Conservation (phyloP, 1,140 invertebrate species). For the Macrocentrus cingulum region DNA sequence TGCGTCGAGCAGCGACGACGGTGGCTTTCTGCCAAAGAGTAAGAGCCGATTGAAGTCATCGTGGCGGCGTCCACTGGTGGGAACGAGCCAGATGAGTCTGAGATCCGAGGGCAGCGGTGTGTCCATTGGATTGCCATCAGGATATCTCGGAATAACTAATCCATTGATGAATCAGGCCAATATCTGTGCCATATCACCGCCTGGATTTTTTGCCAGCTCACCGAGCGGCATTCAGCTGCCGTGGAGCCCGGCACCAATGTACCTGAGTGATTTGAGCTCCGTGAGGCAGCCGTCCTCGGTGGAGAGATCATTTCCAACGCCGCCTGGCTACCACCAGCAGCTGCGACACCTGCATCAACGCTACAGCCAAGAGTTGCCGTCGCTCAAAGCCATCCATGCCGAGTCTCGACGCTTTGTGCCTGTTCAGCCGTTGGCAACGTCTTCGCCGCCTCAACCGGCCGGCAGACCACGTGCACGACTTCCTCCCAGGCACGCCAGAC, state of each 20-base stretch:
- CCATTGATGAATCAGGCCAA: conserved; percentile 36
- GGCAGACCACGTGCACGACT: conserved; percentile 60
- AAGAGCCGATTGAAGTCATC: conserved; percentile 63
- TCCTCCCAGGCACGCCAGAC: conserved; percentile 65
- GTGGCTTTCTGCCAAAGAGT: conserved; percentile 71
- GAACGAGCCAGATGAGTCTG: conserved; percentile 69
- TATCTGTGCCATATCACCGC: conserved; percentile 58
- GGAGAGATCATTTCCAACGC: conserved; percentile 76
- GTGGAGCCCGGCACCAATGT: conserved; percentile 64
- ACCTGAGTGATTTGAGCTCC: conserved; percentile 82
- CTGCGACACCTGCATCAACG: conserved; percentile 66
- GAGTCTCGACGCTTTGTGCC: conserved; percentile 66
- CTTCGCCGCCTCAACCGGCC: conserved; percentile 55
- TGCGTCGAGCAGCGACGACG: conserved; percentile 77
- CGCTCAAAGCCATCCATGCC: conserved; percentile 73
- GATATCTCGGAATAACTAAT: conserved; percentile 40
- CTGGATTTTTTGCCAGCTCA: conserved; percentile 59
- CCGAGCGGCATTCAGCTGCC: conserved; percentile 54
- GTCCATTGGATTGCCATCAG: conserved; percentile 53
- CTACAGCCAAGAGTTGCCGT: conserved; percentile 74
- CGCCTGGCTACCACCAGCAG: conserved; percentile 63
- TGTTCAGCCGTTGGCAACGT: conserved; percentile 60
- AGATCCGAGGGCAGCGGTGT: conserved; percentile 68
- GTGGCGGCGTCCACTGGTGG: conserved; percentile 68
- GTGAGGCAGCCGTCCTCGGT: conserved; percentile 77